Evolutionary conservation across 2,113 vertebrate genomes (phyloP), one percentile per base, ranked within the genome.

Genomic region (Spea multiplicata): DNA sequence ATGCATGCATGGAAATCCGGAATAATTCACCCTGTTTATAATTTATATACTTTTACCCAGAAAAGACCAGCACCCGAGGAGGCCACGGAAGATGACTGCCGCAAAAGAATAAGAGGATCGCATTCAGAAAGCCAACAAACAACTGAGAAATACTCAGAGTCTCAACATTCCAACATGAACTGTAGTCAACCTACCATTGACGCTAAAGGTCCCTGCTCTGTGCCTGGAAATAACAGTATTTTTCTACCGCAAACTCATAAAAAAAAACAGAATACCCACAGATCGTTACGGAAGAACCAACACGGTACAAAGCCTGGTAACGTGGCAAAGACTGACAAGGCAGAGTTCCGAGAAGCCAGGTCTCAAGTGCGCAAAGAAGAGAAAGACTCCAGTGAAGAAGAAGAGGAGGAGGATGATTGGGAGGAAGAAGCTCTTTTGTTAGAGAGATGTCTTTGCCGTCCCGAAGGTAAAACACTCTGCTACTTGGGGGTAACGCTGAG

Each of bases 341-440:
- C 17, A 1, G 73, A 66, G 16, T n/a, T 12, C 44, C 48, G 66
- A 66, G 69, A 50, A 48, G 9, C 59, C 47, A 66, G 48, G 44
- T 89, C 89, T 62, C 89, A 74, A 90, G 78, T 90, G 87, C 80
- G 93, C 88, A 94, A 92, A 87, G 91, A 91, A 67, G 6, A 76
- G 81, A 83, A 0, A 87, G 70, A 90, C 91, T 71, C 88, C 84
- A 52, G 85, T 91, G 84, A 93, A 87, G 75, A 78, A 10, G 78
- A 73, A 66, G 83, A 82, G 67, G 88, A 83, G 30, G 83, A 80
- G 1, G 66, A 87, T 44, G 88, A 88, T 67, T 89, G 93, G 88
- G 86, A 89, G 44, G 91, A 93, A 75, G 83, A 86, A 1, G 89
- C 88, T 49, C 87, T 86, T 0, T 78, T 86, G 73, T 78, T 87